These are phyloP conservation scores for Vanessa tameamea DNA, from an alignment of 1,140 invertebrate species.

Conservation along the genomic window DNA sequence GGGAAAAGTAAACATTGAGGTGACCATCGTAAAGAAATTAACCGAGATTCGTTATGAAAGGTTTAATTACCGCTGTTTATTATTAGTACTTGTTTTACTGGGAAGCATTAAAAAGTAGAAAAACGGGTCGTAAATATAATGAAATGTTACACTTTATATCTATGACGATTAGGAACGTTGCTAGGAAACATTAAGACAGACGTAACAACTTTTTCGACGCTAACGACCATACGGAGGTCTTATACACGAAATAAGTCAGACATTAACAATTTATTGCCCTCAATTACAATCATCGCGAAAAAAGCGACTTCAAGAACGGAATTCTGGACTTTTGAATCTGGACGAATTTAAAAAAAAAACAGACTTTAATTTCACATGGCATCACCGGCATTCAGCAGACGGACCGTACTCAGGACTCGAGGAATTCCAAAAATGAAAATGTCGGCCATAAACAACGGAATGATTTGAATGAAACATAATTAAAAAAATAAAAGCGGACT, in stretches of 20 bases:
- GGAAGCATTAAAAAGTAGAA: conserved; percentile 63
- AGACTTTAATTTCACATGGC: conserved; percentile 72
- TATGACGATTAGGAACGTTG: conserved; percentile 50
- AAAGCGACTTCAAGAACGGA: conserved; percentile 55
- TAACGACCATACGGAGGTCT: conserved; percentile 45
- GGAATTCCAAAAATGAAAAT: conserved; percentile 79
- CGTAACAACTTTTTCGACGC: conserved; percentile 52
- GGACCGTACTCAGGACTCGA: conserved; percentile 41
- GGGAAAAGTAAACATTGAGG: conserved; percentile 53
- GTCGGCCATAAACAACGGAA: conserved; percentile 77
- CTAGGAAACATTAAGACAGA: conserved; percentile 57
- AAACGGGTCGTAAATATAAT: conserved; percentile 53
- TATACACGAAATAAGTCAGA: conserved; percentile 57
- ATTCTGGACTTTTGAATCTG: conserved; percentile 64
- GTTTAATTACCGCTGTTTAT: conserved; percentile 64
- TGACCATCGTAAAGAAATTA: conserved; percentile 51
- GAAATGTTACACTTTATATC: conserved; percentile 54
- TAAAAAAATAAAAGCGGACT: conserved; percentile 68
- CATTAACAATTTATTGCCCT: conserved; percentile 72
- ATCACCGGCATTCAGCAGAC: conserved; percentile 62
- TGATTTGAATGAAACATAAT: conserved; percentile 77
- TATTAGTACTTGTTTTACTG: conserved; percentile 56
- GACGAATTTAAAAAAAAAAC: conserved; percentile 65
- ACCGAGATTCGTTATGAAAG: conserved; percentile 56
- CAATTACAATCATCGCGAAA: conserved; percentile 76